phyloP scores from a whole-genome alignment of 2,113 vertebrate species.

The Columba livia region DNA sequence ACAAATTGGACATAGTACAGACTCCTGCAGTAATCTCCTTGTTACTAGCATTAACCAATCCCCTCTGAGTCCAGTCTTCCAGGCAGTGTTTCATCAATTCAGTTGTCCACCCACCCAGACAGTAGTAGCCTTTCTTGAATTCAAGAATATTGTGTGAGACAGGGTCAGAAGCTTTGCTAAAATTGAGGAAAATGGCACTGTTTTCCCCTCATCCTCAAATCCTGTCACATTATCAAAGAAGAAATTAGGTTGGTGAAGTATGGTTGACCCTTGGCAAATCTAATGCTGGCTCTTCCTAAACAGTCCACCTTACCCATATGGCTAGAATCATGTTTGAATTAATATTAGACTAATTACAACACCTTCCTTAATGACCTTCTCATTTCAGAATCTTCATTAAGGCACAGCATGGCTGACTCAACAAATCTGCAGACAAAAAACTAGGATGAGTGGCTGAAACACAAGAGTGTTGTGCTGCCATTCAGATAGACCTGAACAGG shows the following conservation, averaged over 20 bases:
- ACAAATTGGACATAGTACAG: not conserved
- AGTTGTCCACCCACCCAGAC: not conserved
- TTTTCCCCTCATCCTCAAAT: not conserved
- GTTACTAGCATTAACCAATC: not conserved
- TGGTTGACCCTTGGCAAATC: not conserved
- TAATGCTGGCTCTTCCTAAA: not conserved
- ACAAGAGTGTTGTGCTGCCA: not conserved
- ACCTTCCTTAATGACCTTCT: not conserved
- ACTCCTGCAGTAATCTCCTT: not conserved
- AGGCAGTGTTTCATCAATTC: not conserved
- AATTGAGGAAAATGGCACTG: not conserved
- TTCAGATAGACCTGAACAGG: not conserved
- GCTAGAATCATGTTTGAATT: not conserved
- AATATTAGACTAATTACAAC: not conserved
- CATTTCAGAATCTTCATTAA: not conserved
- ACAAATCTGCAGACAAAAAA: not conserved
- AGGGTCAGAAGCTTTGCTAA: not conserved
- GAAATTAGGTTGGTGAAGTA: not conserved
- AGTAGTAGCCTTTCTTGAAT: not conserved
- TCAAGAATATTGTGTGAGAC: not conserved
- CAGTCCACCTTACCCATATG: not conserved
- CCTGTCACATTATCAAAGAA: not conserved
- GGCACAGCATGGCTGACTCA: not conserved
- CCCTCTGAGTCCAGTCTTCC: not conserved
- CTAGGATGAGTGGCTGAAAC: not conserved